A percentile compares a stretch with the other conserved stretches of the same genome.
Evolutionary conservation across 2,888 invertebrate genomes (phyloP).

Genomic region (Pharmacophagus antenor): DNA sequence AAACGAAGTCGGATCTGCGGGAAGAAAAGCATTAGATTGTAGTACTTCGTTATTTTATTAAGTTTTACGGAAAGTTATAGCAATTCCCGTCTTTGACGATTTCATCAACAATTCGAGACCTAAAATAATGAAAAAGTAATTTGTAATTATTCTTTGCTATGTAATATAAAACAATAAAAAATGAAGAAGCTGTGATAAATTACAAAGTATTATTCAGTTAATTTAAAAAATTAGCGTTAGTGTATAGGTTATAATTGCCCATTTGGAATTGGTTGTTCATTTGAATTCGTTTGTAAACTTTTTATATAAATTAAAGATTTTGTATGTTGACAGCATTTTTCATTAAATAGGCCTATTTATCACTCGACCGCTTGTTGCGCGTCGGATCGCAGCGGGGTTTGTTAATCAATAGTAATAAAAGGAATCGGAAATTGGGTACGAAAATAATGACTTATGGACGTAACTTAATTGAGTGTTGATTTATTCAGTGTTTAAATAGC

Average conservation of each 20-base stretch:
- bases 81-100: not conserved
- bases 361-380: not conserved
- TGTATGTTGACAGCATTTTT: slow-evolving; percentile 25
- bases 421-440: not conserved
- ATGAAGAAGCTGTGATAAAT: slow-evolving; percentile 25
- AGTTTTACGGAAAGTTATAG: not conserved
- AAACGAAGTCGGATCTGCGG: not conserved
- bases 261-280: not conserved
- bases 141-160: not conserved
- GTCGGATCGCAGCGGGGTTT: slow-evolving; percentile 1
- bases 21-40: slow-evolving; percentile 9
- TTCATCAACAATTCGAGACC: not conserved
- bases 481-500: too few species aligned
- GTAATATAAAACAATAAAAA: slow-evolving; percentile 1
- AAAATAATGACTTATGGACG: too few species aligned
- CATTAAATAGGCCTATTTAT: slow-evolving; percentile 5
- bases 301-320: slow-evolving; percentile 29
- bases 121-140: not conserved
- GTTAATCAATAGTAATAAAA: not conserved
- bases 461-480: too few species aligned
- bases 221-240: not conserved
- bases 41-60: slow-evolving; percentile 3
- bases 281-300: not conserved
- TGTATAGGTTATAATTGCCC: not conserved
- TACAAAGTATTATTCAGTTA: slow-evolving; percentile 6